Evolutionary conservation across 2,113 vertebrate genomes (phyloP), one percentile per base, ranked within the genome.

Genomic region (Varanus salvator): DNA sequence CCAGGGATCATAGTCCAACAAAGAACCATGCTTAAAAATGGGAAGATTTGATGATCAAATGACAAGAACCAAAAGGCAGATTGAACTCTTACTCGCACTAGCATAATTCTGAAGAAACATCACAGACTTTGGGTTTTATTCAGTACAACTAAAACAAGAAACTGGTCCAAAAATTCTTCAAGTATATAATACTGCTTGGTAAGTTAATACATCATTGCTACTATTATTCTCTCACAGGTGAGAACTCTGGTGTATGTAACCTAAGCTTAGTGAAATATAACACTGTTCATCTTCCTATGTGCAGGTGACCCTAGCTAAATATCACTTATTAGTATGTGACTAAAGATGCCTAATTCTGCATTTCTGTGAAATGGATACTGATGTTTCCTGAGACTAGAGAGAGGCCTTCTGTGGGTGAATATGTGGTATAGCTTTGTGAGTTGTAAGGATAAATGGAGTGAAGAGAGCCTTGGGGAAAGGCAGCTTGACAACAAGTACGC

Each of bases 381-480:
- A 84, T 77, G 91, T 90, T 95, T 96, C 96, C 96, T 96, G 96
- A 96, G 96, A 94, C 93, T 93, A 92, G 93, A 90, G 90, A 84
- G 90, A 84, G 90, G 93, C 93, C 84, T 92, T 95, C 89, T 92
- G 94, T 93, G 92, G 93, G 85, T 0, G 34, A 91, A 86, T 93
- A 93, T 82, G 38, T 57, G 64, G 17, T 75, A 66, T 93, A 93
- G 91, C 31, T 71, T 38, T 3, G 60, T 94, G 92, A 91, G 91
- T 86, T 91, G 12, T 94, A 93, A 90, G 90, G 77, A 87, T 48
- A 38, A 38, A 82, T 38, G 91, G 90, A 89, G 92, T 38, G 90
- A 90, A 89, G 90, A 92, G 64, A 71, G 89, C 86, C 66, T 80
- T 80, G 71, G 90, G 76, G 80, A 66, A 87, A 87, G 75, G 75